phyloP scores from a whole-genome alignment of 1,140 invertebrate genomes.

The Samia ricini region DNA sequence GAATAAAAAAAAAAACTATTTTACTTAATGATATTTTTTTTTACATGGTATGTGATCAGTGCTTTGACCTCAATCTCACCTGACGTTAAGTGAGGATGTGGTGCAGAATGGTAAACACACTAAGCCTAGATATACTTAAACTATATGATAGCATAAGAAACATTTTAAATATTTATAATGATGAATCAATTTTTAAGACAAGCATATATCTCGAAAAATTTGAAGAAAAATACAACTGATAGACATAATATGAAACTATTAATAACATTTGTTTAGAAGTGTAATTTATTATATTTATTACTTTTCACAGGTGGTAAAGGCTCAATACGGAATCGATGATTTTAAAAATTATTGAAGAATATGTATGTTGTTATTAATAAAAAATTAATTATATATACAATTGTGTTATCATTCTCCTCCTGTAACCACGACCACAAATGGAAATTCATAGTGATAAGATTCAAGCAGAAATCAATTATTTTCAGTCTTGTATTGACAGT shows the following conservation, averaged over 20 bases:
- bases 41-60: too few relatives aligned
- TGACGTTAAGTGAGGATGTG: too few relatives aligned
- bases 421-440: neutral
- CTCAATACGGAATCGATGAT: neutral
- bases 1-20: too few relatives aligned
- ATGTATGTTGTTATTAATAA: neutral
- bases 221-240: conserved; percentile 23
- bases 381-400: conserved; percentile 1
- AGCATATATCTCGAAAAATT: conserved; percentile 63
- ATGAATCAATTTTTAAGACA: conserved; percentile 50
- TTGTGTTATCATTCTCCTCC: neutral
- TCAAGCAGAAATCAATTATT: neutral
- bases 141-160: neutral
- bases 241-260: neutral
- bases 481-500: neutral
- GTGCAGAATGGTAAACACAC: too few relatives aligned
- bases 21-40: too few relatives aligned
- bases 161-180: too few relatives aligned
- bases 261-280: neutral
- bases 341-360: neutral
- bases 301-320: neutral
- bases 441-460: neutral
- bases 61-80: too few relatives aligned
- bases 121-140: neutral
- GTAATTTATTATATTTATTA: neutral